phyloP scores from a whole-genome alignment of 2,888 invertebrate species.

The Agrochola lota region DNA sequence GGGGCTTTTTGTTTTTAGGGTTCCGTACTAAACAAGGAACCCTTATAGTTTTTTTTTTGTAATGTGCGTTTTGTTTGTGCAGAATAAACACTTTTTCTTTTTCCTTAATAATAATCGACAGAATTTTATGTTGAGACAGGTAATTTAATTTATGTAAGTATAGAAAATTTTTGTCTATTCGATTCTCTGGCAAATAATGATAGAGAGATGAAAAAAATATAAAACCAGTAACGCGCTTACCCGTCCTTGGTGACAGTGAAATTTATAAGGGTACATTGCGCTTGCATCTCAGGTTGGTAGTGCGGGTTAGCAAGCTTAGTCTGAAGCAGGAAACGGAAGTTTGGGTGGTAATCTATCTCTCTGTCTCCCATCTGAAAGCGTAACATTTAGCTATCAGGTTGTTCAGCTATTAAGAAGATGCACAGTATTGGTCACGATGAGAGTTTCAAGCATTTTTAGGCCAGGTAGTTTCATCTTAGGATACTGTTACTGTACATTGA shows the following conservation, averaged over 20 bases:
- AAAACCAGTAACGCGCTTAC: conserved; percentile 66
- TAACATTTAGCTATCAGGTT: not conserved
- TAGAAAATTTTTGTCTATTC: not conserved
- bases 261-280: conserved; percentile 98
- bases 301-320: conserved; percentile 98
- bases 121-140: not conserved
- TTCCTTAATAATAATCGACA: not conserved
- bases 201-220: not conserved
- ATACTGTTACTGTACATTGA: not conserved
- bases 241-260: conserved; percentile 98
- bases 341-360: conserved; percentile 96
- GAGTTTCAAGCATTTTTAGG: not conserved
- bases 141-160: not conserved
- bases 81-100: too few species aligned
- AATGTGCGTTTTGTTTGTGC: too few species aligned
- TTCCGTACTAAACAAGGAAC: too few species aligned
- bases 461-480: not conserved
- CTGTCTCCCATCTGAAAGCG: conserved; percentile 96
- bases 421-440: not conserved
- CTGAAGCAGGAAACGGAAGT: conserved; percentile 96
- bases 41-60: too few species aligned
- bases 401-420: not conserved
- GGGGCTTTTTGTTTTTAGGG: too few species aligned
- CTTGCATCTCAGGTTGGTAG: conserved; percentile 99
- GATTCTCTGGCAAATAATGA: too few species aligned